Conservation (phyloP, 2,888 invertebrate species). For the Kryphioiulus occultus region DNA sequence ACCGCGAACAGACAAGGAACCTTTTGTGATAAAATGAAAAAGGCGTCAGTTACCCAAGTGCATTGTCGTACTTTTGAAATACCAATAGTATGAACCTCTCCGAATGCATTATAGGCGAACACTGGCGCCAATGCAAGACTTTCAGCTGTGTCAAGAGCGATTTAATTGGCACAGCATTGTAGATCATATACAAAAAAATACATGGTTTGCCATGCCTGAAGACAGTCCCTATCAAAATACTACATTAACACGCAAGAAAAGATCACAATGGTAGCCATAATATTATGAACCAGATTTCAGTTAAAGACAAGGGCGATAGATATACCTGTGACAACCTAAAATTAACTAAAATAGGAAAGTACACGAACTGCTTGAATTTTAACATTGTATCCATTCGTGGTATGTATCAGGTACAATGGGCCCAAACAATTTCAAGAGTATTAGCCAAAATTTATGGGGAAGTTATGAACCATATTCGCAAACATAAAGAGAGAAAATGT, state of each 20-base stretch:
- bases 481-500: not conserved
- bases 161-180: not conserved
- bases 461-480: not conserved
- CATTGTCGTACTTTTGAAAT: not conserved
- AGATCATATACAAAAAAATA: conserved; percentile 9
- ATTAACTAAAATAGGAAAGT: not conserved
- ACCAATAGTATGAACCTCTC: not conserved
- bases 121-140: not conserved
- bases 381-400: not conserved
- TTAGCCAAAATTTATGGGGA: not conserved
- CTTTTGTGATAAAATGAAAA: not conserved
- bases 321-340: not conserved
- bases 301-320: not conserved
- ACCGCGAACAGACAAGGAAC: not conserved
- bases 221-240: not conserved
- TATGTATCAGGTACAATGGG: not conserved
- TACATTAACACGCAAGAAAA: conserved; percentile 13
- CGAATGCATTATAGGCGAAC: not conserved
- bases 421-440: not conserved
- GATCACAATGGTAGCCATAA: not conserved
- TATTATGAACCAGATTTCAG: conserved; percentile 24
- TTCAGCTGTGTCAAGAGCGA: not conserved
- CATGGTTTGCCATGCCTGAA: not conserved
- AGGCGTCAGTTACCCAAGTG: not conserved
- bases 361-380: not conserved